Percentiles rank a stretch among this genome's conserved stretches.
phyloP scores from a whole-genome alignment of 2,797 vertebrate genomes.

The Chelonia mydas region DNA sequence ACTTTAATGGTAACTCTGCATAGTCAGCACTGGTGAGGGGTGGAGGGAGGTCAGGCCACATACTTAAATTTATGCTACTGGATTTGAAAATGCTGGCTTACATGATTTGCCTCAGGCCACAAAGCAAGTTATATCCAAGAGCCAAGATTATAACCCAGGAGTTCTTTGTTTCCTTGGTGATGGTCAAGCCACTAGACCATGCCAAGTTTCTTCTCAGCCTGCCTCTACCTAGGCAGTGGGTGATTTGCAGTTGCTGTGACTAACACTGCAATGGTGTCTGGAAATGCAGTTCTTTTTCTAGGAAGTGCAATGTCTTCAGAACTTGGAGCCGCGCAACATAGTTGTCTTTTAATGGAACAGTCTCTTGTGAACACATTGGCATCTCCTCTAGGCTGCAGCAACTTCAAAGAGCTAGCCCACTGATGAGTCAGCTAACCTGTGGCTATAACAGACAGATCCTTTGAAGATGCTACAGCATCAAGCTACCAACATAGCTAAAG shows the following conservation, averaged over 20 bases:
- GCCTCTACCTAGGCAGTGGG: not conserved
- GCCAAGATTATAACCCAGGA: not conserved
- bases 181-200: not conserved
- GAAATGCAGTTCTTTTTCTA: not conserved
- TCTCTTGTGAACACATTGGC: not conserved
- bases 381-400: not conserved
- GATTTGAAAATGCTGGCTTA: not conserved
- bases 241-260: not conserved
- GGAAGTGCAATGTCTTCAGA: not conserved
- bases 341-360: conserved; percentile 2
- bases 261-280: not conserved
- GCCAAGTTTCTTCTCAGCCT: not conserved
- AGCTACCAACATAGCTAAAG: not conserved
- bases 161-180: not conserved
- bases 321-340: not conserved
- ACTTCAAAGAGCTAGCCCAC: not conserved
- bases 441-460: not conserved
- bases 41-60: not conserved
- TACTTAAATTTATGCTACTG: not conserved
- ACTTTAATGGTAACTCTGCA: not conserved
- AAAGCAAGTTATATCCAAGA: not conserved
- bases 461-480: not conserved
- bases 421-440: not conserved
- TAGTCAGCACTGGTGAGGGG: not conserved
- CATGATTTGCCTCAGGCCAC: not conserved